phyloP scores from a whole-genome alignment of 1,140 invertebrate genomes.

The Cydia splendana region DNA sequence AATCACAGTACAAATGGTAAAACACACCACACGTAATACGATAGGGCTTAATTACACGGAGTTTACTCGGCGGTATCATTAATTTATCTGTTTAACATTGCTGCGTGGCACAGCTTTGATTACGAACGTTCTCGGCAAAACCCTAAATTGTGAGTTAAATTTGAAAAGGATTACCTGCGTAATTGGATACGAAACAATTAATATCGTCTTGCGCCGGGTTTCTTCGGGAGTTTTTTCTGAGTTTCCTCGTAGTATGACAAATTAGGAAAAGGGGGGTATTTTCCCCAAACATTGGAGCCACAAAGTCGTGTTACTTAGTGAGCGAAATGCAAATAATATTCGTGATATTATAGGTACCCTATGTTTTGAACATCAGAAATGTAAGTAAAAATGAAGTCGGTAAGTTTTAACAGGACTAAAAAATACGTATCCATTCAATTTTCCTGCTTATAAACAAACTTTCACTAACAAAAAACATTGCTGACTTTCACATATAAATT shows the following conservation, averaged over 20 bases:
- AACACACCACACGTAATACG: neutral
- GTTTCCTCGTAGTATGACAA: neutral
- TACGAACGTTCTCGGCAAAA: constrained; percentile 5
- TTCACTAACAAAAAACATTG: neutral
- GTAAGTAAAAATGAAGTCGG: too few relatives aligned
- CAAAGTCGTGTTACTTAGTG: neutral
- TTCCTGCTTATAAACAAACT: neutral
- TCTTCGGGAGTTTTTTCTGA: neutral
- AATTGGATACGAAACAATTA: constrained; percentile 29
- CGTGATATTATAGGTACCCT: neutral
- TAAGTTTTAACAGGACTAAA: too few relatives aligned
- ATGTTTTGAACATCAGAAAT: too few relatives aligned
- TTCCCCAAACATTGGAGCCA: neutral
- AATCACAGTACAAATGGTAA: neutral
- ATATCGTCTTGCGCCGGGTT: neutral
- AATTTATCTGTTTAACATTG: neutral
- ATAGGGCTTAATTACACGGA: neutral
- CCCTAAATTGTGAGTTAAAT: constrained; percentile 19
- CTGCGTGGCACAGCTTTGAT: constrained; percentile 11
- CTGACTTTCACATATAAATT: too few relatives aligned
- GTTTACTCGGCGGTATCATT: constrained; percentile 26
- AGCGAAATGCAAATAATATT: neutral
- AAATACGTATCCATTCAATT: too few relatives aligned
- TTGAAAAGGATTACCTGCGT: constrained; percentile 19
- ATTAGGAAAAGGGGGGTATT: neutral